Base-by-base conservation (phyloP, 1,140 invertebrate species). In the Hylaeus volcanicus region DNA sequence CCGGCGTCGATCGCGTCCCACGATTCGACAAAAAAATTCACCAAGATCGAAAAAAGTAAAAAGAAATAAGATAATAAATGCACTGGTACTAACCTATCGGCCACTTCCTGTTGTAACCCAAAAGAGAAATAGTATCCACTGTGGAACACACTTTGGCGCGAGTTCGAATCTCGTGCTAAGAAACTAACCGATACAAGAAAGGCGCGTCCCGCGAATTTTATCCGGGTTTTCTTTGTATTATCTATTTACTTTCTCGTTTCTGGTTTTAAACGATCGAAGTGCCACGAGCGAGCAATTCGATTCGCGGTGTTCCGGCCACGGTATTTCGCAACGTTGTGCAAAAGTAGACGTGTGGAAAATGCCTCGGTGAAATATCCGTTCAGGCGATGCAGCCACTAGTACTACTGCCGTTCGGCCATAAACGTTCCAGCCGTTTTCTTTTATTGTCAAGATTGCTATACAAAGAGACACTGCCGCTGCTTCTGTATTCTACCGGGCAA, bases 91-190 rank as follows among this genome's bases (percentile, higher is more conserved):
- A 73, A 80, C 65, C 58, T 78, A 48, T 69, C 63, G 65, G 61
- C 83, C 74, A 81, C 74, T 69, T 79, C 60, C 43, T 58, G 82
- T 82, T 65, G 77, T 77, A 84, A 84, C 71, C 75, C 82, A 82
- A 84, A 79, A 65, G 43, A 55, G 3, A 70, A 15, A 68, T 81
- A 81, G 55, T 76, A 84, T 83, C 74, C 82, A 81, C 73, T 81
- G 58, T 77, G 72, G 66, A 78, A 60, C 68, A 53, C 84, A 83
- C 81, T 85, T 74, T 69, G 81, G 77, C 71, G 69, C 77, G 77
- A 74, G 58, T 74, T 80, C 37, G 65, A 69, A 70, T 64, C 63
- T 83, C 81, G 81, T 76, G 83, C 64, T 69, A 37, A 26, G 45
- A 68, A 74, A 53, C 12, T 11, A 79, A 71, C 72, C 56, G 60